phyloP scores from a whole-genome alignment of 2,888 invertebrate genomes.

The Lathronympha strigana region DNA sequence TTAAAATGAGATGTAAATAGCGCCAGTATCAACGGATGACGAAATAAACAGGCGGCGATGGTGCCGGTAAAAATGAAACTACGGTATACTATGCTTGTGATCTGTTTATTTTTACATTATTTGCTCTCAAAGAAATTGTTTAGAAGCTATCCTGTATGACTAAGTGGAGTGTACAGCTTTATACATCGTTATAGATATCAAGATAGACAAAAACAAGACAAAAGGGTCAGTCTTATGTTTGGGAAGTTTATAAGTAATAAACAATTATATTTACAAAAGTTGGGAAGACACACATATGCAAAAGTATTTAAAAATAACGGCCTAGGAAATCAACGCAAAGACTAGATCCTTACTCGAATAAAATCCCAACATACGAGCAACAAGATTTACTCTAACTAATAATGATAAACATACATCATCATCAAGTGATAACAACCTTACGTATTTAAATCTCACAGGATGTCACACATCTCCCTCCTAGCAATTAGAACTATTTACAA shows the following conservation, averaged over 20 bases:
- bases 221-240: conserved; percentile 84
- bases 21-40: too few species aligned
- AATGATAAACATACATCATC: conserved; percentile 63
- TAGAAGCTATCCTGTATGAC: conserved; percentile 74
- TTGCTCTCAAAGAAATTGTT: conserved; percentile 73
- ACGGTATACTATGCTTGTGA: conserved; percentile 56
- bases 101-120: conserved; percentile 79
- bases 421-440: conserved; percentile 79
- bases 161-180: conserved; percentile 73
- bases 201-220: conserved; percentile 81
- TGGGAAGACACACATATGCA: conserved; percentile 77
- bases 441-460: conserved; percentile 75
- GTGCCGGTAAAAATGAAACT: conserved; percentile 47
- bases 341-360: conserved; percentile 56
- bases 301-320: conserved; percentile 69
- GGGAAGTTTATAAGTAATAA: conserved; percentile 80
- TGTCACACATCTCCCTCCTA: conserved; percentile 77
- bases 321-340: conserved; percentile 50
- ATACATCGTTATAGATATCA: conserved; percentile 68
- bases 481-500: conserved; percentile 67
- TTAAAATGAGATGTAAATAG: too few species aligned
- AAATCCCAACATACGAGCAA: conserved; percentile 69
- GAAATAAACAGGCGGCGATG: too few species aligned
- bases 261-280: conserved; percentile 81
- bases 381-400: conserved; percentile 66